phyloP scores from a whole-genome alignment of 2,113 vertebrate genomes.

The Atlantisia rogersi region DNA sequence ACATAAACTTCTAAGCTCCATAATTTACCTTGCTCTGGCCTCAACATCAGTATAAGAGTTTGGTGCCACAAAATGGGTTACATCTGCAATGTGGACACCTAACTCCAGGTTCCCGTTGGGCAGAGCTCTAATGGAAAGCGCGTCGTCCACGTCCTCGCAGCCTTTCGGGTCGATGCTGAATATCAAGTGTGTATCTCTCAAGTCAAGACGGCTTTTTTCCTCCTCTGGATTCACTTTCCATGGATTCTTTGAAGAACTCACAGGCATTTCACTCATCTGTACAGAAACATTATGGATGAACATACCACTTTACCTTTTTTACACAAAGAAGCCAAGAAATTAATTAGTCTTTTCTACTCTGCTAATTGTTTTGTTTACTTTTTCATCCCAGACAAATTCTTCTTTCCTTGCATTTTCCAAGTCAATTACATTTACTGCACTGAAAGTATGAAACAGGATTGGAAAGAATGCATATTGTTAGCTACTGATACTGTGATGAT shows the following conservation, averaged over 20 bases:
- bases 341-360: neutral
- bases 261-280: conserved; percentile 91
- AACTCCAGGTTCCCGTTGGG: conserved; percentile 83
- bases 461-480: neutral
- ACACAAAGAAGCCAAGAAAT: neutral
- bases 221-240: conserved; percentile 81
- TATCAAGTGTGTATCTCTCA: conserved; percentile 86
- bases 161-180: conserved; percentile 95
- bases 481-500: neutral
- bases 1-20: neutral
- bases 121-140: conserved; percentile 83
- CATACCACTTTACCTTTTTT: neutral
- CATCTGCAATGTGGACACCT: conserved; percentile 95
- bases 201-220: conserved; percentile 59
- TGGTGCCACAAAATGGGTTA: conserved; percentile 89
- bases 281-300: neutral
- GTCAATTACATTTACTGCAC: neutral
- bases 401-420: neutral
- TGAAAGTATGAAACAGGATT: neutral
- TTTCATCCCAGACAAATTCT: neutral
- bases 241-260: conserved; percentile 79
- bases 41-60: conserved; percentile 89
- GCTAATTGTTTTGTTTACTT: neutral
- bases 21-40: conserved; percentile 83
- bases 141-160: conserved; percentile 95